Evolutionary conservation across 2,113 vertebrate species (phyloP).

Genomic region (Rhodinocichla rosea): DNA sequence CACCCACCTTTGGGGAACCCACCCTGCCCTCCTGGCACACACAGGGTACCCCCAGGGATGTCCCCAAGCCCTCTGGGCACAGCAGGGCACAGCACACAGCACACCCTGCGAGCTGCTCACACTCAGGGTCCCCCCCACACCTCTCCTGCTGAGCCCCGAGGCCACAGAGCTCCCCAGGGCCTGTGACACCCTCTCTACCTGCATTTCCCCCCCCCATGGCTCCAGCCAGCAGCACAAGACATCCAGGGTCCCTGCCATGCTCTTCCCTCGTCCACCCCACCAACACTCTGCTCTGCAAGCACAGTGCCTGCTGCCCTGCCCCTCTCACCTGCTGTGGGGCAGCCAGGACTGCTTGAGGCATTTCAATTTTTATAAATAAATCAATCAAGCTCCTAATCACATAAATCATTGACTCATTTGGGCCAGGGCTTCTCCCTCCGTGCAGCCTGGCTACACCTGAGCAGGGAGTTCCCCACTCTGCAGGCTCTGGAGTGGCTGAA

Average conservation of each 20-base stretch:
- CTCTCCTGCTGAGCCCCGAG: fast-evolving
- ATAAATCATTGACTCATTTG: neutral
- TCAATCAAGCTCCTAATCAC: neutral
- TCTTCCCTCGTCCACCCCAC: fast-evolving
- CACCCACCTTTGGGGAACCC: neutral
- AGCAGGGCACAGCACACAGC: neutral
- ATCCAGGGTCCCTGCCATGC: fast-evolving
- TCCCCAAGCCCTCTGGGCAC: neutral
- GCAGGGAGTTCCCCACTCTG: neutral
- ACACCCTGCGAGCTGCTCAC: neutral
- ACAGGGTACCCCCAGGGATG: too few relatives aligned
- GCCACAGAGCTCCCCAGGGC: neutral
- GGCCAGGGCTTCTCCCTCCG: fast-evolving
- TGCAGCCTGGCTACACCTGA: neutral
- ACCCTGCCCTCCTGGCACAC: neutral
- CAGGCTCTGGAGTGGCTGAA: neutral
- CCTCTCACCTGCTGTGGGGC: neutral
- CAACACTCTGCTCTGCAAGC: neutral
- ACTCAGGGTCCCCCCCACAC: fast-evolving
- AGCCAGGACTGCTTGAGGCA: neutral
- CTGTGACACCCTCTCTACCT: fast-evolving
- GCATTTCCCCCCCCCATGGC: neutral
- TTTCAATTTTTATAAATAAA: neutral
- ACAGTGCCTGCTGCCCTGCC: neutral
- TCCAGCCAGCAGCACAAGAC: neutral